These are phyloP conservation scores for Myotis planiceps DNA, from an alignment of 2,797 vertebrate species.

Conservation along the genomic window DNA sequence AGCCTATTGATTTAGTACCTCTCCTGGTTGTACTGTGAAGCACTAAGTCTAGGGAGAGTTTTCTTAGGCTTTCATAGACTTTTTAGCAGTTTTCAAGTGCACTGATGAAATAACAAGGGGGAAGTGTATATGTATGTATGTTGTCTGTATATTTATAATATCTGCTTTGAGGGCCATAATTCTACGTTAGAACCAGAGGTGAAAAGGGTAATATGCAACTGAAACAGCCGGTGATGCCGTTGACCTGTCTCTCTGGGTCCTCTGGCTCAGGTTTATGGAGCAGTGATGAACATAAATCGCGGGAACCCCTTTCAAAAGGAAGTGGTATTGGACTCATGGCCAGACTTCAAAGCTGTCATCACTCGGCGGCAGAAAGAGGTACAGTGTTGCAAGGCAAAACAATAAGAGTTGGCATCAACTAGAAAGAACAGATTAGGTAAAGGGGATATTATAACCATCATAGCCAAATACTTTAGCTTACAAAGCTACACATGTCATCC, in stretches of 20 bases:
- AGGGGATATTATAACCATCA: background rate
- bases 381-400: background rate
- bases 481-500: background rate
- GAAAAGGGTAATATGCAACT: background rate
- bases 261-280: constrained; percentile 79
- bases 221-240: background rate
- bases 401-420: background rate
- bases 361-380: constrained; percentile 74
- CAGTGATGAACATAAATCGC: constrained; percentile 81
- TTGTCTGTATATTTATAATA: background rate
- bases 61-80: background rate
- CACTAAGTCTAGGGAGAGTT: background rate
- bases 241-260: background rate
- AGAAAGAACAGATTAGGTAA: background rate
- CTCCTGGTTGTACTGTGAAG: background rate
- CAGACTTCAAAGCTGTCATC: constrained; percentile 81
- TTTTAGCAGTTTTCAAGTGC: background rate
- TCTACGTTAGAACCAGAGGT: background rate
- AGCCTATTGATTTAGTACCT: background rate
- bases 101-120: background rate
- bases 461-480: background rate
- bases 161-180: background rate
- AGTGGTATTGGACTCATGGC: constrained; percentile 82
- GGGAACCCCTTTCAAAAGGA: constrained; percentile 83
- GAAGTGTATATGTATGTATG: background rate